A percentile compares a stretch with the other conserved stretches of the same genome.
These are phyloP conservation scores for Druon quercuslanigerum DNA, from an alignment of 1,140 invertebrate genomes.

Conservation along the genomic window DNA sequence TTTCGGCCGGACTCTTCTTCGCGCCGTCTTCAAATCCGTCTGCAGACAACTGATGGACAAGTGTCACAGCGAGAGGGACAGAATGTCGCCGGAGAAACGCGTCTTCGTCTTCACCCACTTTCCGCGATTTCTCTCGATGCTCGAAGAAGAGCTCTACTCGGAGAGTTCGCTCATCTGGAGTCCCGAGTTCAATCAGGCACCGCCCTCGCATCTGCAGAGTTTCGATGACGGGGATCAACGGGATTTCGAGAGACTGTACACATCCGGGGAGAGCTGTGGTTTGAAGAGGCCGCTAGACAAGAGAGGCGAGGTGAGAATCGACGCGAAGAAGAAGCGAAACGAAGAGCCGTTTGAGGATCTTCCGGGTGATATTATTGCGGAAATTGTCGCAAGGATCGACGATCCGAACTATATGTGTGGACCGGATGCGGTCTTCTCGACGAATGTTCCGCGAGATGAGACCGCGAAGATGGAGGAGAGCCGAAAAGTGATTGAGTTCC, in stretches of 20 bases:
- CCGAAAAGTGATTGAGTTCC: slow-evolving; percentile 92
- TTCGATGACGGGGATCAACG: slow-evolving; percentile 61
- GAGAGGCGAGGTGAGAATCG: slow-evolving; percentile 58
- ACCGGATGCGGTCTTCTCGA: slow-evolving; percentile 89
- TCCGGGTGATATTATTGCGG: slow-evolving; percentile 82
- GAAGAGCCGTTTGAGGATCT: slow-evolving; percentile 79
- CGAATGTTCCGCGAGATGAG: slow-evolving; percentile 91
- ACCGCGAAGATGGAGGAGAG: slow-evolving; percentile 93
- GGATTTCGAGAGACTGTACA: slow-evolving; percentile 17
- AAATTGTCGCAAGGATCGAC: slow-evolving; percentile 86
- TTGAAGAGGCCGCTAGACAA: background rate
- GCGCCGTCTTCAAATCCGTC: slow-evolving; percentile 92
- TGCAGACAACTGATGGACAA: slow-evolving; percentile 93
- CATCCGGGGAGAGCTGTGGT: background rate
- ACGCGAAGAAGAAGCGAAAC: slow-evolving; percentile 66
- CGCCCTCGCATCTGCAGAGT: slow-evolving; percentile 80
- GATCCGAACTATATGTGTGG: slow-evolving; percentile 88
- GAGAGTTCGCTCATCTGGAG: slow-evolving; percentile 95
- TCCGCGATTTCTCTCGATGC: slow-evolving; percentile 88
- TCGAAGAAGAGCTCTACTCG: slow-evolving; percentile 92
- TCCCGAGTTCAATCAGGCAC: slow-evolving; percentile 87
- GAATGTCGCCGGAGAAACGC: slow-evolving; percentile 90
- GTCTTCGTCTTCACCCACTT: slow-evolving; percentile 79
- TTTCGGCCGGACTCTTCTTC: slow-evolving; percentile 90
- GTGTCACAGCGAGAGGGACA: slow-evolving; percentile 90